A percentile compares a stretch with the other conserved stretches of the same genome.
Conservation (phyloP, 2,888 invertebrate genomes). For the Oscheius sp. region DNA sequence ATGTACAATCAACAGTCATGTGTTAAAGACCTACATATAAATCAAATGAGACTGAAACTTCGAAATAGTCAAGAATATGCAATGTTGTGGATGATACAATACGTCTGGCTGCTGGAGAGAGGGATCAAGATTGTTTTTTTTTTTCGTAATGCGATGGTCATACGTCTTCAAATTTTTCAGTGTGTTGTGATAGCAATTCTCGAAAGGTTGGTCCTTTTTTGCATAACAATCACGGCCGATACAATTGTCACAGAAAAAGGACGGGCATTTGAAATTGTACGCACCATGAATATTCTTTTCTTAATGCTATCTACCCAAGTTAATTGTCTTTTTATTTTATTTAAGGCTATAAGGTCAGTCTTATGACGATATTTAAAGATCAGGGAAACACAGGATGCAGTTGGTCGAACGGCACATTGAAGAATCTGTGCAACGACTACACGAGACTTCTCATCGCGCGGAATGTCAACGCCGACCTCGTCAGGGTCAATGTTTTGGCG, state of each 20-base stretch:
- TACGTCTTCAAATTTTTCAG: conserved; percentile 86
- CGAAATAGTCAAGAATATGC: conserved; percentile 75
- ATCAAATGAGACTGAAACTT: conserved; percentile 7
- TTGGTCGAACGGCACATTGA: not conserved
- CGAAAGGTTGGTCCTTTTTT: conserved; percentile 85
- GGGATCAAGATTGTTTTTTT: conserved; percentile 87
- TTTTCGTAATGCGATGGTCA: conserved; percentile 86
- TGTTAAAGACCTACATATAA: conserved; percentile 35
- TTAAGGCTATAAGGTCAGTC: not conserved
- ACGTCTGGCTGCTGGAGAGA: conserved; percentile 87
- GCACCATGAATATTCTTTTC: conserved; percentile 93
- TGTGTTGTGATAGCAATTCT: conserved; percentile 84
- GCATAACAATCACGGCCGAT: conserved; percentile 82
- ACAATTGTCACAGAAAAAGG: conserved; percentile 93
- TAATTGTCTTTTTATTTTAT: conserved; percentile 71
- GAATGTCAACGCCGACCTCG: conserved; percentile 27
- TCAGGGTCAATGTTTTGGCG: conserved; percentile 34
- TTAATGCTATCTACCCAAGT: conserved; percentile 90
- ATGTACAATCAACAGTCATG: conserved; percentile 49
- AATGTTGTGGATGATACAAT: conserved; percentile 87
- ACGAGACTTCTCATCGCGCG: conserved; percentile 24
- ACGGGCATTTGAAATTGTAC: conserved; percentile 85
- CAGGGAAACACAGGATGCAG: conserved; percentile 28
- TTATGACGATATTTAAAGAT: conserved; percentile 27
- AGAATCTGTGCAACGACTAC: too few species aligned